Evolutionary conservation across 2,113 vertebrate species (phyloP).

Genomic region (Chaetodon trifascialis): DNA sequence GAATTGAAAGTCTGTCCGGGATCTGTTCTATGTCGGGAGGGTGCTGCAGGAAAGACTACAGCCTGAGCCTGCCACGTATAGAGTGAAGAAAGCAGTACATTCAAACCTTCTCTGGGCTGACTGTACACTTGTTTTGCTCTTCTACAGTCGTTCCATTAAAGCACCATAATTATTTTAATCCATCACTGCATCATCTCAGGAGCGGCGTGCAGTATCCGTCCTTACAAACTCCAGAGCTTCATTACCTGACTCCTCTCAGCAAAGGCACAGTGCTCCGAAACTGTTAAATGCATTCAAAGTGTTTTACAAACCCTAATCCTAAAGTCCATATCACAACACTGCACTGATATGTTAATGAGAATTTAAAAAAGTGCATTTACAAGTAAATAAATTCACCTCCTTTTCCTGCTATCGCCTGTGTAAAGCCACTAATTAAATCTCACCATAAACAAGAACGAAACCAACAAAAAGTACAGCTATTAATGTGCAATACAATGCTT

Average conservation of each 20-base stretch:
- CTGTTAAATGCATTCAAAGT: conserved; percentile 3
- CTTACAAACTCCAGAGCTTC: conserved; percentile 24
- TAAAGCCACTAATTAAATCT: conserved; percentile 9
- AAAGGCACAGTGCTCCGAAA: conserved; percentile 40
- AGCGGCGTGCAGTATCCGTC: neutral
- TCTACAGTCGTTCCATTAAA: conserved; percentile 23
- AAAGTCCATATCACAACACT: conserved; percentile 4
- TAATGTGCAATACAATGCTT: conserved; percentile 23
- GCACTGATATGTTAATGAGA: neutral
- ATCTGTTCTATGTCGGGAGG: conserved; percentile 39
- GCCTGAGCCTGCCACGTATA: neutral
- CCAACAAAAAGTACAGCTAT: neutral
- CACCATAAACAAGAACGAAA: neutral
- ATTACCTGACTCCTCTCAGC: conserved; percentile 29
- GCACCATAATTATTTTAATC: conserved; percentile 31
- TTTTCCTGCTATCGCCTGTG: neutral
- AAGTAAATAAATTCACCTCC: conserved; percentile 10
- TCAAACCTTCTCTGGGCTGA: conserved; percentile 21
- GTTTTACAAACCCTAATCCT: conserved; percentile 10
- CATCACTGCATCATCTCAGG: conserved; percentile 27
- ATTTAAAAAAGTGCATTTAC: neutral
- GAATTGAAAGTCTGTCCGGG: conserved; percentile 69
- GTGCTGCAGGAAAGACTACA: conserved; percentile 26
- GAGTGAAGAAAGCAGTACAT: conserved; percentile 43
- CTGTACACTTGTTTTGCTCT: conserved; percentile 5